Evolutionary conservation across 2,113 vertebrate species (phyloP).

Genomic region (Antidorcas marsupialis): DNA sequence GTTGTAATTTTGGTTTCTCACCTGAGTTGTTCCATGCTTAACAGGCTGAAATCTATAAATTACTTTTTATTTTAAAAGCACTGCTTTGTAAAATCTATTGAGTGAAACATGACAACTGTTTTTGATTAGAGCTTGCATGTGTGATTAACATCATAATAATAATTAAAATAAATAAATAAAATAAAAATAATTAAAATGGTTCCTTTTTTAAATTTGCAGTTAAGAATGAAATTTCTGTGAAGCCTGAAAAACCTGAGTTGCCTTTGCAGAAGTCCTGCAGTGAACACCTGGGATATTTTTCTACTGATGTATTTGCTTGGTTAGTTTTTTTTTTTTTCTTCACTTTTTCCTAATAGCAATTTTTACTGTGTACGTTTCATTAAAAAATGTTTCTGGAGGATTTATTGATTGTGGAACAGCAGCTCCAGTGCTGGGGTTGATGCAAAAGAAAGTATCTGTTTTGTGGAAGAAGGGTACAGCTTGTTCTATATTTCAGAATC

Average conservation of each 20-base stretch:
- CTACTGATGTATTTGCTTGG: slow-evolving; percentile 2
- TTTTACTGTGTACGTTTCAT: neutral
- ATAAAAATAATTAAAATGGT: neutral
- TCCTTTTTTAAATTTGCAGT: slow-evolving; percentile 12
- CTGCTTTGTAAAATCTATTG: slow-evolving; percentile 18
- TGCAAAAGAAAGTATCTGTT: neutral
- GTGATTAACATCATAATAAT: neutral
- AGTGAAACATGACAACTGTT: neutral
- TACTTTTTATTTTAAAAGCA: neutral
- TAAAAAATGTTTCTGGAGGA: neutral
- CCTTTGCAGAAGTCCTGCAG: neutral
- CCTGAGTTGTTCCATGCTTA: neutral
- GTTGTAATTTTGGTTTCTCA: slow-evolving; percentile 4
- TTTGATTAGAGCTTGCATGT: neutral
- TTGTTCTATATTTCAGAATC: neutral
- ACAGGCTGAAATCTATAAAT: neutral
- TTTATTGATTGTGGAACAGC: neutral
- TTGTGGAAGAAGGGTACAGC: neutral
- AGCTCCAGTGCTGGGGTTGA: neutral
- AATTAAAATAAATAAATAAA: neutral
- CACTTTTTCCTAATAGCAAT: neutral
- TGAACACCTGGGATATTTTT: neutral
- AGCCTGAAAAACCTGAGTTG: neutral
- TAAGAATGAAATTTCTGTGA: neutral
- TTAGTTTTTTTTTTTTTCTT: slow-evolving; percentile 32